Evolutionary conservation across 2,113 vertebrate genomes (phyloP), one percentile per base, ranked within the genome.

Genomic region (Sander lucioperca): DNA sequence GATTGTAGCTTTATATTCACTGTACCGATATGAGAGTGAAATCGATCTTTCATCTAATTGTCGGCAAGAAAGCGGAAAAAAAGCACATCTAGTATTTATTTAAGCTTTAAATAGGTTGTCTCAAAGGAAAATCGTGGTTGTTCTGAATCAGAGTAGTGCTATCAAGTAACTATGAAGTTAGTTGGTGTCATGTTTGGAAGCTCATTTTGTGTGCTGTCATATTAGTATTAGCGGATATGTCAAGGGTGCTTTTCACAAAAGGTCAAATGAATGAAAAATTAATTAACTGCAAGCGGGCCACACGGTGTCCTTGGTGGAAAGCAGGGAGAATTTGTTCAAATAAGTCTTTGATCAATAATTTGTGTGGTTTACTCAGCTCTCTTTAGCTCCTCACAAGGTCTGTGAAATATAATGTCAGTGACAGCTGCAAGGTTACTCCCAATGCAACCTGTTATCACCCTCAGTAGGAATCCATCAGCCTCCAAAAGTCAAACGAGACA

Each of bases 351-450:
- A 76, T 83, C 66, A 57, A 63, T 54, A 64, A 19, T 59, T 67
- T 71, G 53, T 68, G 64, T 51, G 58, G 53, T 36, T 66, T 61
- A 43, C 19, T 57, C 16, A 2, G 6, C 51, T n/a, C 53, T 73
- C 19, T 14, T 58, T 39, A 59, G 77, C 39, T 78, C 25, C 58
- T 18, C 58, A 63, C 3, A 63, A 36, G 57, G n/a, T 54, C 64
- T 85, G 89, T 81, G 86, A 82, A 74, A 68, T 21, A 50, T 23
- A 33, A 73, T 36, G 57, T 80, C 45, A 80, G 27, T 58, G 84
- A 70, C 93, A 94, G 86, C 80, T 90, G 93, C 82, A 76, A 89
- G 86, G 84, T 74, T 58, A 61, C 48, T 88, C 83, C 83, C 90
- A 86, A 67, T 30, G 80, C 56, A 53, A 47, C 67, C 45, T 78